These are phyloP conservation scores for Vimba vimba DNA, from an alignment of 2,113 vertebrate genomes.

Conservation along the genomic window DNA sequence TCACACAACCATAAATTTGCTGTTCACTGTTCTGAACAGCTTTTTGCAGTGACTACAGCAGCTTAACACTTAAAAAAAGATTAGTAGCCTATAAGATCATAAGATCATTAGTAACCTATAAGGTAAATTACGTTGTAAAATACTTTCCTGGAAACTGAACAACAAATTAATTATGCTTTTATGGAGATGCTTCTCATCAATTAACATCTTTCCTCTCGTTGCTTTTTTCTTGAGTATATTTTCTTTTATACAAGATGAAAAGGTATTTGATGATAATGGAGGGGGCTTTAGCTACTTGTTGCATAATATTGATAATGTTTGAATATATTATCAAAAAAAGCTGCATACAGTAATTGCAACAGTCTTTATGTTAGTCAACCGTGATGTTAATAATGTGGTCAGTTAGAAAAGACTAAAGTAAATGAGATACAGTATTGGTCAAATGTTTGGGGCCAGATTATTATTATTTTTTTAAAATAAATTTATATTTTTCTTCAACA, in stretches of 20 bases:
- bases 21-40: slow-evolving; percentile 13
- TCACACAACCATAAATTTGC: slow-evolving; percentile 23
- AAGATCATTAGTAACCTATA: background rate
- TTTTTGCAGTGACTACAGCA: slow-evolving; percentile 31
- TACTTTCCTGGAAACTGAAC: background rate
- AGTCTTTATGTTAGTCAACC: background rate
- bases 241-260: background rate
- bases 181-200: background rate
- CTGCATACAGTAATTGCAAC: background rate
- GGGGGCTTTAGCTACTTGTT: background rate
- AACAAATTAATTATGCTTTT: background rate
- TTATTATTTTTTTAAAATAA: no score
- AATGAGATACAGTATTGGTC: no score
- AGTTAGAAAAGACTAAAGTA: no score
- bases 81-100: background rate
- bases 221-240: background rate
- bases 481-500: no score
- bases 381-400: background rate
- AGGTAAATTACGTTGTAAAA: background rate
- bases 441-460: no score
- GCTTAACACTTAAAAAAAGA: background rate
- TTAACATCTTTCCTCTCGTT: background rate
- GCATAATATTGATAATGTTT: background rate
- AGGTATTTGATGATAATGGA: slow-evolving; percentile 9
- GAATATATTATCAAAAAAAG: background rate